Evolutionary conservation across 2,797 vertebrate genomes (phyloP), one percentile per base, ranked within the genome.

Genomic region (Galagoides demidoff): DNA sequence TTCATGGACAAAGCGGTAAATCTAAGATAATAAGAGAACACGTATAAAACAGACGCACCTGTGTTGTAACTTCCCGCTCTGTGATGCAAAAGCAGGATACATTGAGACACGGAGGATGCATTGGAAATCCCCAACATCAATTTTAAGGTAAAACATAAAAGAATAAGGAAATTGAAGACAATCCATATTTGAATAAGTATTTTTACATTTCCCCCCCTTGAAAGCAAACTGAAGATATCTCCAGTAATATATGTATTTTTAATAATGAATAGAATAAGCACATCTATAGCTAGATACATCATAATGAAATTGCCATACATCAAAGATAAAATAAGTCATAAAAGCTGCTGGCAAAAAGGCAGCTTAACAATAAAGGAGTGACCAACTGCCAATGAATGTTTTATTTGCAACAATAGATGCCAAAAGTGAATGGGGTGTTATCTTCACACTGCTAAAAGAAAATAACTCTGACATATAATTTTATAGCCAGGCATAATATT

Each of bases 401-500:
- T 95, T 59, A 90, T 94, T 96, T 91, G 19, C 71, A 82, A 92
- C 49, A 97, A 95, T 19, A 92, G 73, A n/a, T 92, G 84, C 2
- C 89, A 90, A 95, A 84, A 82, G 37, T 88, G 68, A 97, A 85
- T 55, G 8, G 11, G 23, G 5, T 37, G 81, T n/a, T 85, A 74
- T 97, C 87, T 81, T 96, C 49, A 85, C 5, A 57, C 11, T 63
- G 19, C 39, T 90, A 45, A 93, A 86, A 95, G 78, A 89, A 96
- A 90, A 95, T 64, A 88, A 81, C 25, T 89, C 59, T 87, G 93
- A 90, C 87, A 93, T 95, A 93, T 90, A 96, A 95, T 96, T 97
- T 95, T 95, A 87, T 85, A 84, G 31, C 22, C 61, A 94, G 87
- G 43, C 13, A 92, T 76, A 91, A 78, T 87, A 85, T 89, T 90